Conservation (phyloP, 1,140 invertebrate genomes). For the Propsilocerus akamusi region DNA sequence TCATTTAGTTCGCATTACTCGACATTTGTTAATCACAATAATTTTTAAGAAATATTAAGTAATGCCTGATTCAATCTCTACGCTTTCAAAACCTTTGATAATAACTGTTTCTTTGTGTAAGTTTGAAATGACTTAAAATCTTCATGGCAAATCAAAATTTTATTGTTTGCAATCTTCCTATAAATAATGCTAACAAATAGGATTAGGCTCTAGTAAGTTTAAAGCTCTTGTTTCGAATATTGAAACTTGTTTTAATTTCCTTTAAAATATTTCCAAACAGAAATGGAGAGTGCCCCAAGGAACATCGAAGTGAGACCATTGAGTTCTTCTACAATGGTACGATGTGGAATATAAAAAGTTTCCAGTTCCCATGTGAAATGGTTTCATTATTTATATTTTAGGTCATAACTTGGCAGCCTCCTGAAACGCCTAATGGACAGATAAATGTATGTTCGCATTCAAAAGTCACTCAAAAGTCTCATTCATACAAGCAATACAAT, state of each 20-base stretch:
- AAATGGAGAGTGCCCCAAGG: slow-evolving; percentile 82
- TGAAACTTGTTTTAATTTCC: slow-evolving; percentile 4
- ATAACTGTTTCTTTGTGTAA: background rate
- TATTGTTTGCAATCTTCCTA: background rate
- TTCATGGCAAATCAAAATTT: background rate
- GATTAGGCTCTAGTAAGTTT: no score
- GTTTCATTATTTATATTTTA: background rate
- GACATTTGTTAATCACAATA: background rate
- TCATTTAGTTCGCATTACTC: background rate
- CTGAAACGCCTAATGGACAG: slow-evolving; percentile 90
- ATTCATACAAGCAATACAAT: background rate
- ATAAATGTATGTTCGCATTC: slow-evolving; percentile 57
- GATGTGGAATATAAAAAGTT: background rate
- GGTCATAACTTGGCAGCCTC: slow-evolving; percentile 88
- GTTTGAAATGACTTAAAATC: background rate
- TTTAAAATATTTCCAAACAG: slow-evolving; percentile 31
- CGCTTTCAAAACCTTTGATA: background rate
- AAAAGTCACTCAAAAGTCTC: background rate
- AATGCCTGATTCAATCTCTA: background rate
- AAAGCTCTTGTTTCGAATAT: no score
- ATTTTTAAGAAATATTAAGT: background rate
- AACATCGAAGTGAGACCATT: slow-evolving; percentile 85
- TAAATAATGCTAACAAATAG: no score
- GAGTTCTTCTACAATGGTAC: slow-evolving; percentile 77
- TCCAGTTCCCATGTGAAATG: slow-evolving; percentile 20